These are phyloP conservation scores for Antidorcas marsupialis DNA, from an alignment of 2,113 vertebrate species.

Conservation along the genomic window DNA sequence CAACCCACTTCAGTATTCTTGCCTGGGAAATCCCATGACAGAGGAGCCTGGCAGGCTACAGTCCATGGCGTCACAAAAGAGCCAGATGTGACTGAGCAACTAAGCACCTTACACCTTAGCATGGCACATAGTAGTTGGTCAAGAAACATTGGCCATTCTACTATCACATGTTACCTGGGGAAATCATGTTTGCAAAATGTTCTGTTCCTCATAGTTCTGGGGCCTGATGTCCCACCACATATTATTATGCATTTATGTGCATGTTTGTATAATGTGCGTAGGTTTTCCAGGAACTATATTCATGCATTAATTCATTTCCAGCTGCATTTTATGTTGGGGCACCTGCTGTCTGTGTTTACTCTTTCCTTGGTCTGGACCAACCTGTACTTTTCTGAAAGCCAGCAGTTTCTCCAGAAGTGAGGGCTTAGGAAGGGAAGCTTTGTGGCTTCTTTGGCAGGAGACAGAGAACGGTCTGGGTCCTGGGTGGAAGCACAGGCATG, in stretches of 20 bases:
- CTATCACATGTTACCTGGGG: background rate
- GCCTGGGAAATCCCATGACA: background rate
- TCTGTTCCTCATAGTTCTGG: background rate
- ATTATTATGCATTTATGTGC: background rate
- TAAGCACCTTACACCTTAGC: background rate
- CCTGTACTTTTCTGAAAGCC: constrained; percentile 23
- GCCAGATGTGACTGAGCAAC: background rate
- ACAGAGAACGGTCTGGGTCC: background rate
- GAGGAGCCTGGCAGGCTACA: background rate
- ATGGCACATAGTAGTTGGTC: background rate
- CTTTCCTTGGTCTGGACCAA: constrained; percentile 10
- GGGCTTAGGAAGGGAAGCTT: background rate
- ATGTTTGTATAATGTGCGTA: background rate
- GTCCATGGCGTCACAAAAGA: background rate
- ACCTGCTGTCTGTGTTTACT: constrained; percentile 14
- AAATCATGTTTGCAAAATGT: constrained; percentile 17
- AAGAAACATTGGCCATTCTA: background rate
- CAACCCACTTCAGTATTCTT: background rate
- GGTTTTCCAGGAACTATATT: constrained; percentile 21
- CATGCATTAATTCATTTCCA: constrained; percentile 37
- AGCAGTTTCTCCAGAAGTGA: constrained; percentile 1
- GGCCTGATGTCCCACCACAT: background rate
- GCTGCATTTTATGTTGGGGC: background rate
- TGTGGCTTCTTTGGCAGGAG: background rate
- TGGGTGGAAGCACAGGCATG: background rate